Evolutionary conservation across 2,888 invertebrate genomes (phyloP).

Genomic region (Vanessa cardui): DNA sequence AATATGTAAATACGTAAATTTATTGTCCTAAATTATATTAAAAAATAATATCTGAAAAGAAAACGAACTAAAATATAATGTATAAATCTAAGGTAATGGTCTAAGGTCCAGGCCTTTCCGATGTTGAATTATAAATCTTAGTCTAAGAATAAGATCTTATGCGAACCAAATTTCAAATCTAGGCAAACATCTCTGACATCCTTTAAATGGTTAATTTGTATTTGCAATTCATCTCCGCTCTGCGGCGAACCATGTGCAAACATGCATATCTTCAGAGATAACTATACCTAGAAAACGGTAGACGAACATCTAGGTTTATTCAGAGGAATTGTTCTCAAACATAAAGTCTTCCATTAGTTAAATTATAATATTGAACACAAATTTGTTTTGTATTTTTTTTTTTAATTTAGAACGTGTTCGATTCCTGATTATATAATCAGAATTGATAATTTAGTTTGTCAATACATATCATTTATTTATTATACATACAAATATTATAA

Average conservation of each 20-base stretch:
- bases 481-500: too few species aligned
- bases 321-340: not conserved
- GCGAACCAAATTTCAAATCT: conserved; percentile 2
- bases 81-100: too few species aligned
- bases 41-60: not conserved
- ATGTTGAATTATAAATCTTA: not conserved
- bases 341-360: not conserved
- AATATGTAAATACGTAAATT: too few species aligned
- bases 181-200: conserved; percentile 7
- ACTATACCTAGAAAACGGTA: not conserved
- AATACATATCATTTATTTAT: too few species aligned
- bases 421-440: too few species aligned
- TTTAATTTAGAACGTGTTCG: not conserved
- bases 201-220: conserved; percentile 16
- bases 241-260: conserved; percentile 12
- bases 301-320: not conserved
- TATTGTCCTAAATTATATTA: too few species aligned
- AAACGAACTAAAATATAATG: too few species aligned
- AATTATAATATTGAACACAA: not conserved
- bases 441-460: too few species aligned
- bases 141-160: not conserved
- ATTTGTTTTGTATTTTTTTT: not conserved
- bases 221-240: conserved; percentile 12
- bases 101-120: not conserved
- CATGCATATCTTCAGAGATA: conserved; percentile 9